Evolutionary conservation across 2,888 invertebrate species (phyloP).

Genomic region (Anticlea derivata): DNA sequence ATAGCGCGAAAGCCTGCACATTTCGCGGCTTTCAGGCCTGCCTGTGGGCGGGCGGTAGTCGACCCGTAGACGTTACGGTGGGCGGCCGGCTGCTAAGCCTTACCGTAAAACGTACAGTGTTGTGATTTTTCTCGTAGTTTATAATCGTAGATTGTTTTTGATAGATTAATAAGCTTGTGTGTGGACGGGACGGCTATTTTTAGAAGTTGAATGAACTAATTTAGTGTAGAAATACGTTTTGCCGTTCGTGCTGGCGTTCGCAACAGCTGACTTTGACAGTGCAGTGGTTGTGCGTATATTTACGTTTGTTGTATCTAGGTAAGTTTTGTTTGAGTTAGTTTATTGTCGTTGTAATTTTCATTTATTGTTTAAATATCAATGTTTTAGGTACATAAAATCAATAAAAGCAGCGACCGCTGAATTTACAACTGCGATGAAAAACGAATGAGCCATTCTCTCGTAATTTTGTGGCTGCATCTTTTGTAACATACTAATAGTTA

Average conservation of each 20-base stretch:
- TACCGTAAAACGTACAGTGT: constrained; percentile 37
- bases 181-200: constrained; percentile 36
- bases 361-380: neutral
- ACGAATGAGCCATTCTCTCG: too few relatives aligned
- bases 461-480: too few relatives aligned
- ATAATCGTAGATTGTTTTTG: constrained; percentile 18
- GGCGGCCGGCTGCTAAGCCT: constrained; percentile 59
- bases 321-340: constrained; percentile 24
- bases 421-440: too few relatives aligned
- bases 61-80: constrained; percentile 49
- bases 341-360: neutral
- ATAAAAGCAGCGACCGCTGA: too few relatives aligned
- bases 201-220: constrained; percentile 41
- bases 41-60: constrained; percentile 67
- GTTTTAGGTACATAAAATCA: too few relatives aligned
- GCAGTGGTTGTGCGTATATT: constrained; percentile 38
- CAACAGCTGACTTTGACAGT: constrained; percentile 51
- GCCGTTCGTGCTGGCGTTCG: constrained; percentile 30
- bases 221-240: constrained; percentile 5
- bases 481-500: too few relatives aligned
- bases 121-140: constrained; percentile 36
- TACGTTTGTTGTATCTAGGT: constrained; percentile 27
- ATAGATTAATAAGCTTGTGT: constrained; percentile 21
- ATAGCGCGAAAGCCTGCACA: constrained; percentile 37
- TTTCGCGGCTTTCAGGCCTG: constrained; percentile 41